Percentiles rank a stretch among this genome's conserved stretches.
phyloP scores from a whole-genome alignment of 1,140 invertebrate species.

The Euschistus heros region DNA sequence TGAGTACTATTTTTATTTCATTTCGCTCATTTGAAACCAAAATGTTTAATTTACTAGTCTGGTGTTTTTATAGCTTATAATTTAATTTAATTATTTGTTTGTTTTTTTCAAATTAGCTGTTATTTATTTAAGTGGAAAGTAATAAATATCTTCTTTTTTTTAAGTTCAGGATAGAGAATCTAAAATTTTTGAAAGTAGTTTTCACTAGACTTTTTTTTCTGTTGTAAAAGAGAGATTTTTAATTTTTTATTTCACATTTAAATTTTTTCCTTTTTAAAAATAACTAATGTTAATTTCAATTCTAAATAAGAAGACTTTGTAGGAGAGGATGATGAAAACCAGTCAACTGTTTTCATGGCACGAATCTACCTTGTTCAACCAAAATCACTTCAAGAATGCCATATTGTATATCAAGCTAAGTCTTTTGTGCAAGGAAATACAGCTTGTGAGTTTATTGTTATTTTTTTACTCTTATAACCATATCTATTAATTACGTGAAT shows the following conservation, averaged over 20 bases:
- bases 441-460: background rate
- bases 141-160: too few relatives aligned
- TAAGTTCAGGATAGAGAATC: too few relatives aligned
- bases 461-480: background rate
- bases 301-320: too few relatives aligned
- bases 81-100: background rate
- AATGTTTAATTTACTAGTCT: too few relatives aligned
- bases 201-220: too few relatives aligned
- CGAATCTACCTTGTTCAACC: slow-evolving; percentile 77
- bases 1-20: too few relatives aligned
- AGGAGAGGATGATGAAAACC: slow-evolving; percentile 35
- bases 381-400: slow-evolving; percentile 76
- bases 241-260: too few relatives aligned
- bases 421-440: slow-evolving; percentile 17
- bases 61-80: too few relatives aligned
- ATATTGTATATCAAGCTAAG: slow-evolving; percentile 58
- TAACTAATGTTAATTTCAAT: background rate
- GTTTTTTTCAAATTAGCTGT: background rate
- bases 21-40: too few relatives aligned
- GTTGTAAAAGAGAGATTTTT: too few relatives aligned
- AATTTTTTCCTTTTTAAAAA: too few relatives aligned
- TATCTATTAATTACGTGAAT: background rate
- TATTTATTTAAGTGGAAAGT: background rate
- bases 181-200: too few relatives aligned
- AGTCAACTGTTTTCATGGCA: slow-evolving; percentile 43